Conservation (phyloP, 2,113 vertebrate genomes). For the Polypterus bichir region DNA sequence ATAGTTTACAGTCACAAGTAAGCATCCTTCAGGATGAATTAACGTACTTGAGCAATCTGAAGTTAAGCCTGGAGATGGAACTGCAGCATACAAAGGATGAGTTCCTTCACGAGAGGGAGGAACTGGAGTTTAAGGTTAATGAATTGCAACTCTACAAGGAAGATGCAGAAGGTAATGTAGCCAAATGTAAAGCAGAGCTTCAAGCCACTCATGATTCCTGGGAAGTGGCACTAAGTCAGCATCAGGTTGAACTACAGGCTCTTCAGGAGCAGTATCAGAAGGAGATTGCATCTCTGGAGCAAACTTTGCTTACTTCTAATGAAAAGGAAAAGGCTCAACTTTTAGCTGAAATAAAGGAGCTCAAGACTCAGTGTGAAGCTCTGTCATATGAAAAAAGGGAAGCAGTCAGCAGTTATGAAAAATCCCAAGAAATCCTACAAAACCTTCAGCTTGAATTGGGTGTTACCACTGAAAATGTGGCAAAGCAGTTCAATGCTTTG, state of each 20-base stretch:
- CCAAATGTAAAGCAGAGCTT: conserved; percentile 48
- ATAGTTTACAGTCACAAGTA: conserved; percentile 71
- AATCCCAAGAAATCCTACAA: conserved; percentile 61
- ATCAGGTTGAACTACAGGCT: conserved; percentile 34
- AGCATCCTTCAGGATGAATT: conserved; percentile 84
- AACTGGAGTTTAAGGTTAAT: conserved; percentile 91
- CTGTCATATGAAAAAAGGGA: conserved; percentile 63
- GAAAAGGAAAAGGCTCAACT: conserved; percentile 49
- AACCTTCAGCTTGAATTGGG: conserved; percentile 64
- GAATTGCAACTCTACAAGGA: conserved; percentile 79
- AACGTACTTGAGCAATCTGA: conserved; percentile 76
- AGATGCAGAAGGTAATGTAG: conserved; percentile 42
- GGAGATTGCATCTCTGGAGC: conserved; percentile 44
- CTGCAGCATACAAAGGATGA: conserved; percentile 67
- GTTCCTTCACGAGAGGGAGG: conserved; percentile 77
- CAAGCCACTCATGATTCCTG: conserved; percentile 30
- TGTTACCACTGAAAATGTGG: conserved; percentile 70
- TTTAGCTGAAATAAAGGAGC: conserved; percentile 46
- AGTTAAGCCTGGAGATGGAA: conserved; percentile 72
- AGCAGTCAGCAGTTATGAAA: conserved; percentile 57
- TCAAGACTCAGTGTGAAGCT: conserved; percentile 54
- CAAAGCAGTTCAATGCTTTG: conserved; percentile 69
- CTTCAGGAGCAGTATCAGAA: conserved; percentile 42
- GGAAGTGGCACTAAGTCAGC: conserved; percentile 24
- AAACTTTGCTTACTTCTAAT: conserved; percentile 32